A percentile compares a stretch with the other conserved stretches of the same genome.
These are phyloP conservation scores for Eretmochelys imbricata DNA, from an alignment of 2,113 vertebrate genomes.

Conservation along the genomic window DNA sequence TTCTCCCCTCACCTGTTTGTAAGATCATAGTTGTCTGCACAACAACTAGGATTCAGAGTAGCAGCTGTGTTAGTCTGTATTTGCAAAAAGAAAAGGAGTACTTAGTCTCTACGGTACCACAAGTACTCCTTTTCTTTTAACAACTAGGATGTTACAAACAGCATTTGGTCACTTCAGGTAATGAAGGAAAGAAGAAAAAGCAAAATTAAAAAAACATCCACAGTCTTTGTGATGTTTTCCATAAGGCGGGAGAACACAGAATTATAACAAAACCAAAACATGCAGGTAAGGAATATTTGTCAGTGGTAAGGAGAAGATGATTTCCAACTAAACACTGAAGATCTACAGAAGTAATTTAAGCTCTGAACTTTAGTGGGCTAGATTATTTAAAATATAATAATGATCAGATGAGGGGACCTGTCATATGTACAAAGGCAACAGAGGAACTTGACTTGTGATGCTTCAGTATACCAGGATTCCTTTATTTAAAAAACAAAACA, in stretches of 20 bases:
- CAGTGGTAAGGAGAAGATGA: background rate
- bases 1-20: background rate
- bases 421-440: background rate
- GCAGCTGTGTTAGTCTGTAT: no score
- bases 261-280: accelerated
- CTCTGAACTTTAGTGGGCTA: background rate
- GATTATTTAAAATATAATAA: accelerated
- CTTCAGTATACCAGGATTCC: no score
- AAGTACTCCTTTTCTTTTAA: no score
- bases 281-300: background rate
- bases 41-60: background rate
- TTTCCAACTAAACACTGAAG: background rate
- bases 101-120: no score
- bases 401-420: background rate
- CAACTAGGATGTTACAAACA: background rate
- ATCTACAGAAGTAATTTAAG: background rate
- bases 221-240: background rate
- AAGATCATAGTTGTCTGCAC: background rate
- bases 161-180: background rate
- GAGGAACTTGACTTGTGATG: background rate
- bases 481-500: background rate
- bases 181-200: background rate
- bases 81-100: no score
- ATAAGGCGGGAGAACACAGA: background rate
- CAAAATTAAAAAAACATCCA: background rate